Evolutionary conservation across 2,888 invertebrate genomes (phyloP), one percentile per base, ranked within the genome.

Genomic region (Ceraclea dissimilis): DNA sequence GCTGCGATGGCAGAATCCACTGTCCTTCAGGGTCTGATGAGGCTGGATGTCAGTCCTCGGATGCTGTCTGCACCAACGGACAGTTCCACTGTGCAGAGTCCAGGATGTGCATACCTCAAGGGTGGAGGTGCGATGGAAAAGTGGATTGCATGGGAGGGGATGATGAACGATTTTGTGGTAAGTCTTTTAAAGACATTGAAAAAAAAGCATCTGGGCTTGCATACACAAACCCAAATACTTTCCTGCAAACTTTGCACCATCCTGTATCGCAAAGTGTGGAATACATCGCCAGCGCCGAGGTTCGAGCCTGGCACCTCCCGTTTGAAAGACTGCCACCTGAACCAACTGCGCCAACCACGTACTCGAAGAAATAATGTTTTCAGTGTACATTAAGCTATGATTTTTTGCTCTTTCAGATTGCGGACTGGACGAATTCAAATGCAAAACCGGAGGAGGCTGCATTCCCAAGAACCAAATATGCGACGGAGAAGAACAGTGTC

Each of bases 401-500:
- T 11, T 39, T 43, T 43, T 43, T 26, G 26, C 26, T 26, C 10
- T 26, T 26, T 26, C 64, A 74, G 80, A 78, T 62, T 83, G 83
- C 64, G 69, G 72, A 10, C 59, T 70, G 6, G 77, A 79, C 57
- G 74, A 81, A 66, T 81, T 79, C 65, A 79, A 78, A 65, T 82
- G 83, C 63, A 33, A 57, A 51, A 66, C 70, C 43, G 71, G 75
- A 1, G 82, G 83, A 16, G 82, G 82, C n/a, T 83, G 84, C 64
- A 71, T 83, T 18, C 68, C 71, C 1, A 64, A 67, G 39, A 66
- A 68, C 18, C 71, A 76, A 60, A 67, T 78, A 2, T 84, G 84
- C 65, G 81, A 84, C 65, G 83, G 83, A 1, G 68, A 76, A 19
- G 72, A 75, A 22, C 76, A 84, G 61, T 84, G 84, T 64, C 73